Evolutionary conservation across 2,113 vertebrate species (phyloP).

Genomic region (Heterochromis multidens): DNA sequence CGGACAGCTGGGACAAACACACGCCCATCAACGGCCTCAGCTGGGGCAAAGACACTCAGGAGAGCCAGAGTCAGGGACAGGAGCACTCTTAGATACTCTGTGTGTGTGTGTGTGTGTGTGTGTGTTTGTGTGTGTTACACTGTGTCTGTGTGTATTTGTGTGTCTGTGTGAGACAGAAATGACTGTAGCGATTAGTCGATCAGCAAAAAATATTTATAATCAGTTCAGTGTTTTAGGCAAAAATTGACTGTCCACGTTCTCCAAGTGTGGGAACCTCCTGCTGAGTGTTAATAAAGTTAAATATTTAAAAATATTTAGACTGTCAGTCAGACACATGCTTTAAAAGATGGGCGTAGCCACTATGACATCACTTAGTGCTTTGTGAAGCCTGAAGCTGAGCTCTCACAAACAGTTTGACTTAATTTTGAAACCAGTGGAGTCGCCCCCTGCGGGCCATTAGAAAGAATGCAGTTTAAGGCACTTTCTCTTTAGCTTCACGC

Average conservation of each 20-base stretch:
- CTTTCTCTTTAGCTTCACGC: not conserved
- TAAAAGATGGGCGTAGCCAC: not conserved
- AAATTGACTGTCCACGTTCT: not conserved
- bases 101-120: not conserved
- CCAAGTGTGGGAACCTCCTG: not conserved
- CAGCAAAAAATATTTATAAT: not conserved
- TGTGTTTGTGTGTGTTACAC: not conserved
- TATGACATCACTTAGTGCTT: not conserved
- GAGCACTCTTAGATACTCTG: not conserved
- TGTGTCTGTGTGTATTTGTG: not conserved
- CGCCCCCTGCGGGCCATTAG: not conserved
- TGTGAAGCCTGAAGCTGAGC: not conserved
- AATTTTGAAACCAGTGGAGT: not conserved
- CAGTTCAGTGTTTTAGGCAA: not conserved
- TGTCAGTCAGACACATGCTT: not conserved
- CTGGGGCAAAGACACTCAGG: constrained; percentile 9
- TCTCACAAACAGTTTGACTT: not conserved
- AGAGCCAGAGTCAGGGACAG: not conserved
- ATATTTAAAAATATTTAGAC: not conserved
- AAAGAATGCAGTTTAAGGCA: not conserved
- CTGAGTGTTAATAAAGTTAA: not conserved
- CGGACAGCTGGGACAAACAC: constrained; percentile 81
- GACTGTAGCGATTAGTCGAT: not conserved
- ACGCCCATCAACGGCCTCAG: not conserved
- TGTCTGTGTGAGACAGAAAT: not conserved